Evolutionary conservation across 2,888 invertebrate species (phyloP).

Genomic region (Drosophila meridionalis): DNA sequence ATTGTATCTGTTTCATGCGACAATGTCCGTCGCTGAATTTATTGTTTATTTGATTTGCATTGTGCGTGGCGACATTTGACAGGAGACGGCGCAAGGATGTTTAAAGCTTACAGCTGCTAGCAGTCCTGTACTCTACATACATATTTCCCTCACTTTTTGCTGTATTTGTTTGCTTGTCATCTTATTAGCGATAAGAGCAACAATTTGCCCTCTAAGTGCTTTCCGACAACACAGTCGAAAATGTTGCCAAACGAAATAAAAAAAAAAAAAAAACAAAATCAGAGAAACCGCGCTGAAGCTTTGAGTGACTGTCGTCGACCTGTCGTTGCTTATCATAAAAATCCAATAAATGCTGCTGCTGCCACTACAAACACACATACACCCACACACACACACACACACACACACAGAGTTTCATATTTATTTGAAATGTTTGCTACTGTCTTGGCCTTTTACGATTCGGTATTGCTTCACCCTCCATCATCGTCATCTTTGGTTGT

Average conservation of each 20-base stretch:
- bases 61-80: conserved; percentile 36
- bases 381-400: conserved; percentile 8
- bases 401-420: background rate
- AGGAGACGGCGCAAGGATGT: conserved; percentile 5
- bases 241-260: conserved; percentile 15
- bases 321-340: conserved; percentile 72
- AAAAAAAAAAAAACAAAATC: conserved; percentile 15
- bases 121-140: background rate
- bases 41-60: conserved; percentile 79
- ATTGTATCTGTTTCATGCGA: conserved; percentile 61
- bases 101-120: background rate
- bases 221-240: conserved; percentile 23
- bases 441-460: conserved; percentile 54
- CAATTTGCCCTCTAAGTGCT: conserved; percentile 66
- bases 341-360: conserved; percentile 66
- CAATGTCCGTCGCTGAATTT: conserved; percentile 74
- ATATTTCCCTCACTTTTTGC: background rate
- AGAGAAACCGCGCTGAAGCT: conserved; percentile 6
- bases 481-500: conserved; percentile 51
- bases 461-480: conserved; percentile 47
- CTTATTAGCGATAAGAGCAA: conserved; percentile 64
- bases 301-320: conserved; percentile 50
- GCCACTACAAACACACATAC: conserved; percentile 16
- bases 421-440: conserved; percentile 16
- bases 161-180: conserved; percentile 15